Evolutionary conservation across 2,888 invertebrate genomes (phyloP), one percentile per base, ranked within the genome.

Genomic region (Scaptomyza flava): DNA sequence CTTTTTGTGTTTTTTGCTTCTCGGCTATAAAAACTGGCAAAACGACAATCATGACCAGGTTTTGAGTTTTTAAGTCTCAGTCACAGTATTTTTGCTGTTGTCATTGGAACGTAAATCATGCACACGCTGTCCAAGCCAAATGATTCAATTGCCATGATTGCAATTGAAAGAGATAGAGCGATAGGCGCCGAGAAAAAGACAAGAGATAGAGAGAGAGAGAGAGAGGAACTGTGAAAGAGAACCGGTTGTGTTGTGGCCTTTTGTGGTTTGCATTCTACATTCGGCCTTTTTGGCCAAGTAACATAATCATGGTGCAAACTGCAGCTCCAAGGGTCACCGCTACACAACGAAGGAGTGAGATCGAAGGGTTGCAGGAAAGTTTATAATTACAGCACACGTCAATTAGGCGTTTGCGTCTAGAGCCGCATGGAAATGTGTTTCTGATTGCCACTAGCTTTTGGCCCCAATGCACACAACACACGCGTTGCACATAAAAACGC

Each of bases 21-120:
- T 36, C 60, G 58, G 70, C 47, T 61, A 69, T 66, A 69, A 41
- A 41, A 41, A 83, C 84, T 68, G 76, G 85, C 87, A 78, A 78
- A 84, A 87, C 77, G 69, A 71, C 84, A 87, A 77, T 71, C 72
- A 72, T 72, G 78, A 62, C 62, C 72, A 63, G 78, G 68, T 69
- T 72, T 59, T 56, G 47, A 65, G 68, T 62, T 75, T 72, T 61
- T 33, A 58, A 58, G 63, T 51, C 57, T 53, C 42, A 31, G 41
- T 42, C 45, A 41, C 51, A 50, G 58, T 47, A 52, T 31, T 53
- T 27, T 30, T 42, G 62, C 17, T 12, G 48, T n/a, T 17, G 17
- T 17, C 2, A 20, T 17, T 52, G 34, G 33, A 48, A 36, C 34
- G 48, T 68, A 68, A 72, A 62, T 72, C 74, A 68, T 58, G 58